Base-by-base conservation (phyloP, 2,888 invertebrate species). In the Protophormia terraenovae region DNA sequence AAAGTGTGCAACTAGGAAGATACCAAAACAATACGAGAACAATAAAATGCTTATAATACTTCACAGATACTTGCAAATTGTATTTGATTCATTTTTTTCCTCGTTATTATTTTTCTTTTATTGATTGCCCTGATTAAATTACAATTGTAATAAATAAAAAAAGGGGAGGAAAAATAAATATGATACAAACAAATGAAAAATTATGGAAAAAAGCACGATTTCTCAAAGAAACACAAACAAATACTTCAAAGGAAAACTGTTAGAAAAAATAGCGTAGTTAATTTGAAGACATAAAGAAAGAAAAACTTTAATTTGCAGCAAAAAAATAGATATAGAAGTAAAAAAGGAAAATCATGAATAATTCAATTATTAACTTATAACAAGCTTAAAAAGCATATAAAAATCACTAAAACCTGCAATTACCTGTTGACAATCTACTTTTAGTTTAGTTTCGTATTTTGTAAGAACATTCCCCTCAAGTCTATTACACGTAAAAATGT, bases 361-460 rank as follows among this genome's bases (percentile, higher is more conserved):
- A 87, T 87, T 87, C 86, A 84, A 84, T 86, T 87, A 84, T 80
- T 81, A 86, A 86, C 81, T 85, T 85, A 85, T 85, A 86, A 83
- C 80, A 86, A 86, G 83, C 86, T 86, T 79, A 86, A 80, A 83
- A 89, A 87, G 82, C 83, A 86, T 73, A 80, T 82, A 84, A 80
- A 86, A 87, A 81, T 81, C 83, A 85, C 89, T 89, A 89, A 90
- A 90, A 89, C 84, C 87, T 86, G 88, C 89, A 89, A 90, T 90
- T 90, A 90, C 90, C 90, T 90, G 90, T 90, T 90, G 90, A 90
- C 90, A 89, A 88, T 87, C 87, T 86, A 84, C 76, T 80, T 83
- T 71, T 62, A 78, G 78, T 78, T 58, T 60, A 22, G 38, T 69
- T 67, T 22, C n/a, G 47, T 73, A 16, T 35, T 64, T 47, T 47